A percentile compares a stretch with the other conserved stretches of the same genome.
These are phyloP conservation scores for Prinia subflava DNA, from an alignment of 2,113 vertebrate species.

Conservation along the genomic window DNA sequence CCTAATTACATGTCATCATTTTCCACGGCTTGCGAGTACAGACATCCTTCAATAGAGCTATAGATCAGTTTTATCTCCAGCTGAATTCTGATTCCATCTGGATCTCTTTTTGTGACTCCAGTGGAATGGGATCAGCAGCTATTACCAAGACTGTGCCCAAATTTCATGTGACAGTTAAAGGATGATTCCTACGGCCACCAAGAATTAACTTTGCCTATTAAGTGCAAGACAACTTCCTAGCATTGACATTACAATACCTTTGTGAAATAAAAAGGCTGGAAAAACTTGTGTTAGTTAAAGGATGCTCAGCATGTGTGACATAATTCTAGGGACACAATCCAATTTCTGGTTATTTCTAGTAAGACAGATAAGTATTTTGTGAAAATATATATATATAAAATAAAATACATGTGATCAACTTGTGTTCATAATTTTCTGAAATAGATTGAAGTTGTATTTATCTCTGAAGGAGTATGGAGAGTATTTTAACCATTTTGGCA, in stretches of 20 bases:
- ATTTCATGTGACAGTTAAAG: not conserved
- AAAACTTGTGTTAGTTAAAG: not conserved
- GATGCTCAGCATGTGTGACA: not conserved
- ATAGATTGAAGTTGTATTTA: not conserved
- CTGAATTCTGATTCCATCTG: not conserved
- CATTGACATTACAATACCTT: not conserved
- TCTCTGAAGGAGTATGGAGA: not conserved
- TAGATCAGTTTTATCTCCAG: not conserved
- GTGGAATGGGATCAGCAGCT: not conserved
- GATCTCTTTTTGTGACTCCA: not conserved
- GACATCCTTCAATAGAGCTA: not conserved
- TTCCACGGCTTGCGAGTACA: not conserved
- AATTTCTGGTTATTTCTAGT: not conserved
- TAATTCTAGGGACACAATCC: not conserved
- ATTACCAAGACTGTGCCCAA: not conserved
- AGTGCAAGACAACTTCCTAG: not conserved
- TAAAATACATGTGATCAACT: not conserved
- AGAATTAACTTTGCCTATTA: not conserved
- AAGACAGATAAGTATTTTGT: not conserved
- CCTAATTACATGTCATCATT: not conserved
- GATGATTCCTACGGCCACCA: not conserved
- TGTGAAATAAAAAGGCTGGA: not conserved
- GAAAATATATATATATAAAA: not conserved
- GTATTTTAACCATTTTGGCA: not conserved
- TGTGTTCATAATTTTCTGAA: not conserved